Percentiles rank a stretch among this genome's conserved stretches.
These are phyloP conservation scores for Oryzias javanicus DNA, from an alignment of 2,113 vertebrate species.

Conservation along the genomic window DNA sequence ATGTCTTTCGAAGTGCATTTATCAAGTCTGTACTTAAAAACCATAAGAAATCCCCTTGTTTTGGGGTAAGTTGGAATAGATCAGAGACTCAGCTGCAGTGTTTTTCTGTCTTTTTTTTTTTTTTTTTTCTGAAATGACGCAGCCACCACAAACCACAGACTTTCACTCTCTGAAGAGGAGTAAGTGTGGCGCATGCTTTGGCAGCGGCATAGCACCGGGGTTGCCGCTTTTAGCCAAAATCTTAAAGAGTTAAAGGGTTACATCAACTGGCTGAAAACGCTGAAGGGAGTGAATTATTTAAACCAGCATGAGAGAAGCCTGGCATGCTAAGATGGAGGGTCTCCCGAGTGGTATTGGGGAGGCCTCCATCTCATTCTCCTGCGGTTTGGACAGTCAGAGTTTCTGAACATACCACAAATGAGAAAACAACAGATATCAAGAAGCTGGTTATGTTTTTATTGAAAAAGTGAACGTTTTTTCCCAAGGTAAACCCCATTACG, in stretches of 20 bases:
- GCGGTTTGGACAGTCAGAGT: constrained; percentile 21
- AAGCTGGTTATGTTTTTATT: neutral
- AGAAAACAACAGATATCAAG: neutral
- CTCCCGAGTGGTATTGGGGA: constrained; percentile 42
- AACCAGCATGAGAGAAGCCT: constrained; percentile 50
- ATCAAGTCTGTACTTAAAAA: constrained; percentile 22
- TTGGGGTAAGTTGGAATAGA: constrained; percentile 39
- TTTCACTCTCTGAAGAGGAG: constrained; percentile 52
- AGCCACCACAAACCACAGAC: constrained; percentile 50
- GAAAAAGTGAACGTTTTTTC: neutral
- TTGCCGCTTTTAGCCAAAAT: constrained; percentile 25
- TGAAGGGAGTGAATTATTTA: constrained; percentile 65
- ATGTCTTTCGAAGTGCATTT: constrained; percentile 5
- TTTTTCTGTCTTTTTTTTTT: constrained; percentile 36
- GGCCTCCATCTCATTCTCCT: constrained; percentile 31
- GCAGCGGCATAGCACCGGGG: neutral
- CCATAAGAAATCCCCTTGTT: constrained; percentile 47
- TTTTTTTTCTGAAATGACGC: constrained; percentile 54
- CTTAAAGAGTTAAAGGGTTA: constrained; percentile 33
- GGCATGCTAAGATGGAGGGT: constrained; percentile 51
- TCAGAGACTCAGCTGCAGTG: constrained; percentile 24
- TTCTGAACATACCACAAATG: neutral
- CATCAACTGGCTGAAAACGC: constrained; percentile 51
- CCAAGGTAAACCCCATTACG: neutral
- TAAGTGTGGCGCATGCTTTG: constrained; percentile 45